Conservation (phyloP, 92 coral and sea anemone genomes). For the Desmophyllum pertusum region DNA sequence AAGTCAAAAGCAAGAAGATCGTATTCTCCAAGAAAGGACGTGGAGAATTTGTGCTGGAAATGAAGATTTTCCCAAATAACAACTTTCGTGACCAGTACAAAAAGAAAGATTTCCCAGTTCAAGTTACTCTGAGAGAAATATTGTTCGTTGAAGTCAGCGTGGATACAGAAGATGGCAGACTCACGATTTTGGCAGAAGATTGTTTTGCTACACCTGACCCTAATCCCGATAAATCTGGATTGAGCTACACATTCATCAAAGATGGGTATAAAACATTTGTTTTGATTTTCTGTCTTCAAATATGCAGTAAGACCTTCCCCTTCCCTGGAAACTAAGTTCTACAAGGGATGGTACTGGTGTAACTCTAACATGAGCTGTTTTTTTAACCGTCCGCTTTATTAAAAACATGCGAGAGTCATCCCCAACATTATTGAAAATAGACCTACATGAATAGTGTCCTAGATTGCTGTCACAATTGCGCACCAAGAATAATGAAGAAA, state of each 20-base stretch:
- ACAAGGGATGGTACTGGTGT: no score
- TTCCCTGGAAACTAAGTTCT: no score
- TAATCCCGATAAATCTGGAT: conserved; percentile 15
- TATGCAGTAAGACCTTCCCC: no score
- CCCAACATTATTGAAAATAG: no score
- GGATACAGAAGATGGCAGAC: conserved; percentile 28
- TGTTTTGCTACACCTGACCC: conserved; percentile 44
- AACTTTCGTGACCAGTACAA: not conserved
- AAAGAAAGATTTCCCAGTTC: conserved; percentile 39
- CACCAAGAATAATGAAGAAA: no score
- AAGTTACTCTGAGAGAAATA: not conserved
- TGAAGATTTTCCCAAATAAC: conserved; percentile 39
- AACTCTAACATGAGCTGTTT: no score
- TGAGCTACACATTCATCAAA: conserved; percentile 27
- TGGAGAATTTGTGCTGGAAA: conserved; percentile 32
- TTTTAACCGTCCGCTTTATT: no score
- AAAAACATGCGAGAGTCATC: no score
- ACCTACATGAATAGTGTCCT: no score
- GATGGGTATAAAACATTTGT: conserved; percentile 24
- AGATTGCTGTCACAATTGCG: no score
- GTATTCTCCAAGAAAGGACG: conserved; percentile 39
- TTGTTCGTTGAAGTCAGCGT: conserved; percentile 25
- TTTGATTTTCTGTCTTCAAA: not conserved
- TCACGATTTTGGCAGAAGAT: conserved; percentile 30
- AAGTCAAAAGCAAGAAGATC: conserved; percentile 39